Base-by-base conservation (phyloP, 1,140 invertebrate species). In the Caenorhabditis briggsae region DNA sequence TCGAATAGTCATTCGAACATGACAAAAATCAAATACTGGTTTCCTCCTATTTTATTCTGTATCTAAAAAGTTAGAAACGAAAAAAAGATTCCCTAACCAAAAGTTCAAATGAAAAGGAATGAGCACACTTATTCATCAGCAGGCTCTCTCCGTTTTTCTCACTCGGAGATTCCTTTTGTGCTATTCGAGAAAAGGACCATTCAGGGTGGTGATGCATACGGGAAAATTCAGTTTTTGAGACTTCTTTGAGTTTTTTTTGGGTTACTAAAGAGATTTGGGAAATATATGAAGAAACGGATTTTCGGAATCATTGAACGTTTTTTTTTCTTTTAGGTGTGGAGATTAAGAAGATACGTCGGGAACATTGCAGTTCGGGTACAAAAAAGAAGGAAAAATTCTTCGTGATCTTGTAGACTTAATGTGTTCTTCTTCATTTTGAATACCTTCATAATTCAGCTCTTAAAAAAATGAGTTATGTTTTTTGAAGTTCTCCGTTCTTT, bases 241-340 rank as follows among this genome's bases (percentile, higher is more conserved):
- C 64, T 70, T 70, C 33, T 70, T 43, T 46, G 33, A 43, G 41
- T 70, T 46, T n/a, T 46, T 70, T 70, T 70, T 18, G 7, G 56
- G 16, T 8, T 8, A 1, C 2, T 1, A 20, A 59, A n/a, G n/a
- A 2, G 16, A 12, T 53, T 12, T 53, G 50, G 5, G 16, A 11
- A 2, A 7, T 3, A 58, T 7, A 58, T 7, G 18, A n/a, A 18
- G 7, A 23, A 61, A 61, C 0, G 14, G 14, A 23, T 16, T 1
- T 58, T 58, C 16, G 5, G 18, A 18, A 58, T 33, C 33, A 33
- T 33, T 33, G 33, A 33, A 33, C 33, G 33, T 33, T 33, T 33
- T 33, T 33, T 33, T 33, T 33, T 33, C 3, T 33, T 33, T 33
- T 33, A 33, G 33, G 33, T 1, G 33, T 33, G 33, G 33, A 33